phyloP scores from a whole-genome alignment of 2,797 vertebrate genomes.

The Myotis pilosus region DNA sequence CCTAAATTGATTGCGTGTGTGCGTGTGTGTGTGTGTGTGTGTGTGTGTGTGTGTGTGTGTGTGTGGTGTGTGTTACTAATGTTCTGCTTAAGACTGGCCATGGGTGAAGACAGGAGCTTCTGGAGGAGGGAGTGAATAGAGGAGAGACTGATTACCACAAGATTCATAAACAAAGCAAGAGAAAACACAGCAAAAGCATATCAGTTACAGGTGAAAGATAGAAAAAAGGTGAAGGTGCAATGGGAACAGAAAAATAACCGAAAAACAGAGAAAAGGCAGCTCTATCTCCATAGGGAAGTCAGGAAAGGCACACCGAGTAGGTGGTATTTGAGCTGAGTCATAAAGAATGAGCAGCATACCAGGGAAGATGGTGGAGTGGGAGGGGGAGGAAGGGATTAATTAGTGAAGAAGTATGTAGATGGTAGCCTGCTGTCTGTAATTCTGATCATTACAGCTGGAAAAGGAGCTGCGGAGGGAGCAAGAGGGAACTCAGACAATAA shows the following conservation, averaged over 20 bases:
- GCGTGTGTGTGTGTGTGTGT: neutral
- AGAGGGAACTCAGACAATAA: neutral
- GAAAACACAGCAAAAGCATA: neutral
- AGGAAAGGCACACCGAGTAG: neutral
- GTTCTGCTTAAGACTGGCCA: neutral
- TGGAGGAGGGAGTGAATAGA: neutral
- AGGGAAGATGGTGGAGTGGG: neutral
- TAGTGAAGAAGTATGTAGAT: neutral
- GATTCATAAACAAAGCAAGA: neutral
- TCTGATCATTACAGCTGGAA: neutral
- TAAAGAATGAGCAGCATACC: neutral
- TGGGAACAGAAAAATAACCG: neutral
- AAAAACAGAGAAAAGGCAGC: neutral
- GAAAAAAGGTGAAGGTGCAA: neutral
- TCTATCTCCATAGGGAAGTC: neutral
- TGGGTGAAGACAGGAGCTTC: neutral
- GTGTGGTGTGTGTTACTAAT: neutral
- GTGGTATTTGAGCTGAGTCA: neutral
- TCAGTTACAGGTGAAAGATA: neutral
- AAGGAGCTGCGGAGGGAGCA: neutral
- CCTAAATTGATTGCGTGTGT: neutral
- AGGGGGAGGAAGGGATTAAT: neutral
- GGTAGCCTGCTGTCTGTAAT: neutral
- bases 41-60: neutral
- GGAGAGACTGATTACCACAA: neutral